Evolutionary conservation across 2,113 vertebrate genomes (phyloP), one percentile per base, ranked within the genome.

Genomic region (Cyrtonyx montezumae): DNA sequence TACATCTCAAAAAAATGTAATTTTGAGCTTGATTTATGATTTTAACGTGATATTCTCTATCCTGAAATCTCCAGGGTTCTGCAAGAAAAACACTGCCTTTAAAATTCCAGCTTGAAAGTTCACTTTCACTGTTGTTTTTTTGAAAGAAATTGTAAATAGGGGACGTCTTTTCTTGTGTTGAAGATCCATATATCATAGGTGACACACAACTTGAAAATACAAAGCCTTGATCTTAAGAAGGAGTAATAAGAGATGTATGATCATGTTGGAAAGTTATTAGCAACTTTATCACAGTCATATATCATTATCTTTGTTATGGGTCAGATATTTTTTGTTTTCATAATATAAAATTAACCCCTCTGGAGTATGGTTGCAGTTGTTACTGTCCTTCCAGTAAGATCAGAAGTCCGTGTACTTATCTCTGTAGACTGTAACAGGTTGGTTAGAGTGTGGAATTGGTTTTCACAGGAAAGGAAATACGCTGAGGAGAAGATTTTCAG

Each of bases 341-440:
- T 82, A 74, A 67, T 46, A 77, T 68, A 79, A 86, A 90, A 91
- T 79, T 56, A 77, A 70, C 84, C 90, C 82, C 88, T 73, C 67
- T 89, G 36, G 62, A 91, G 65, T 88, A 87, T 73, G 66, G 53
- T 0, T 67, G 82, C 46, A 88, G 56, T 87, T 92, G 58, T 83
- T 23, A 8, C 63, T 82, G 32, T 90, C 79, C 81, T 36, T 79
- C 55, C 42, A 89, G 23, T 87, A 3, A 79, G 94, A 93, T 94
- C 84, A 70, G 84, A 96, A 91, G 49, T 82, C 55, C 91, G 71
- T 93, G 94, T 91, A 40, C 63, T 87, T 79, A 40, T 78, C 89
- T 88, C 61, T 94, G 43, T 89, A 87, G 91, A 43, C 58, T 59
- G n/a, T 91, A 91, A 92, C 94, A 94, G 79, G 85, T 63, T 88